Evolutionary conservation across 2,113 vertebrate species (phyloP).

Genomic region (Oryzias curvinotus): DNA sequence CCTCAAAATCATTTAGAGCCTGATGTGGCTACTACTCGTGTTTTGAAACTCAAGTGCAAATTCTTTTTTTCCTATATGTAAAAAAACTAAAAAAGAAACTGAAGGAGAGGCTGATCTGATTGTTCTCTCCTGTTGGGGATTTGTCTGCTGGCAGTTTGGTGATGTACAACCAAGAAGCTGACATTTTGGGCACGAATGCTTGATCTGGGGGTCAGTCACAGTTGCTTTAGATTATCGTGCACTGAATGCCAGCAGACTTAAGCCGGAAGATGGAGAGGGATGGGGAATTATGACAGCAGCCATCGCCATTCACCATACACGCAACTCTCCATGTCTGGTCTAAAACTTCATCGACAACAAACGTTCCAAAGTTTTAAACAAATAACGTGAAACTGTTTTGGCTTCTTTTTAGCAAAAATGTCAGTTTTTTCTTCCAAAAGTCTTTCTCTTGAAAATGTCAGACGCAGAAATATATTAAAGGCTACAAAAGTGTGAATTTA

Average conservation of each 20-base stretch:
- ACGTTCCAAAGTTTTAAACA: not conserved
- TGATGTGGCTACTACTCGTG: constrained; percentile 28
- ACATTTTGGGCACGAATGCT: constrained; percentile 62
- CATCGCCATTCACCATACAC: constrained; percentile 29
- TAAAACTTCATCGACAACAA: not conserved
- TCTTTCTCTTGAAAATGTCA: no score
- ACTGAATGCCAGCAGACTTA: constrained; percentile 71
- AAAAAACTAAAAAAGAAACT: constrained; percentile 1
- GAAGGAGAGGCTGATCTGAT: not conserved
- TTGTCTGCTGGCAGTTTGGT: constrained; percentile 12
- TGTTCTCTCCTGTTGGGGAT: not conserved
- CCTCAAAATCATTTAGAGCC: constrained; percentile 65
- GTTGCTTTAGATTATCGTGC: constrained; percentile 80
- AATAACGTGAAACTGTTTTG: no score
- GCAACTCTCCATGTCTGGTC: constrained; percentile 4
- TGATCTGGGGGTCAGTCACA: constrained; percentile 68
- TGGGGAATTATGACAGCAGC: constrained; percentile 60
- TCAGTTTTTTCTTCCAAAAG: no score
- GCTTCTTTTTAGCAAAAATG: no score
- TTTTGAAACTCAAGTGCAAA: constrained; percentile 46
- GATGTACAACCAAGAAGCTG: constrained; percentile 39
- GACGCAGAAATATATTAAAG: no score
- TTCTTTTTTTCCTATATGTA: constrained; percentile 24
- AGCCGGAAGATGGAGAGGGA: constrained; percentile 57
- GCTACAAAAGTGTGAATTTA: no score